Conservation (phyloP, 2,113 vertebrate species). For the Crotalus viridis region DNA sequence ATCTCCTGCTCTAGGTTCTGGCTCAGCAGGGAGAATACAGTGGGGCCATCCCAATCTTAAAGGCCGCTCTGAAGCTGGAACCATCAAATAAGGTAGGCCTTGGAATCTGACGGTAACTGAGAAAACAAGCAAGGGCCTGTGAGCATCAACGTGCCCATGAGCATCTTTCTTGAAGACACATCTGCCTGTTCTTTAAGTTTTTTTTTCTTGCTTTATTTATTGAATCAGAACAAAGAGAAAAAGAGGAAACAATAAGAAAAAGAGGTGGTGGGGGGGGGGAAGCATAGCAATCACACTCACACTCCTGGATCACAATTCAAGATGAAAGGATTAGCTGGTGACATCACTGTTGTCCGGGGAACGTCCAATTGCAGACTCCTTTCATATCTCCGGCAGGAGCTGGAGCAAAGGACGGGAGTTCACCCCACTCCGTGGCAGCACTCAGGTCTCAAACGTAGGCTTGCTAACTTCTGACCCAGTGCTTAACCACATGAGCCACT, state of each 20-base stretch:
- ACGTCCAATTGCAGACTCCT: no score
- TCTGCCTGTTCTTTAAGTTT: background rate
- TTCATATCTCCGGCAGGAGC: no score
- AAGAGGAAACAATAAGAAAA: background rate
- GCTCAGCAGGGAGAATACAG: slow-evolving; percentile 88
- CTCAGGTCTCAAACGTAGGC: no score
- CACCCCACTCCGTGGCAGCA: no score
- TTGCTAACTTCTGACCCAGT: no score
- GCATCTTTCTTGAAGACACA: background rate
- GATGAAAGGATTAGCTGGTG: no score
- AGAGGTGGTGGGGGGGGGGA: background rate
- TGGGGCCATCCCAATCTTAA: slow-evolving; percentile 87
- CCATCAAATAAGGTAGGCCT: slow-evolving; percentile 91
- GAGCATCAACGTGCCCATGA: no score
- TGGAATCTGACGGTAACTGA: no score
- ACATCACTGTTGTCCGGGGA: no score
- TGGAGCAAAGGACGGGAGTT: no score
- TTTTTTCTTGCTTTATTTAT: background rate
- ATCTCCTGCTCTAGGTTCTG: slow-evolving; percentile 75
- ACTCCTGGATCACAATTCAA: no score
- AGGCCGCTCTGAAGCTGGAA: slow-evolving; percentile 88
- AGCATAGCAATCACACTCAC: background rate
- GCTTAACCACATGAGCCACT: no score
- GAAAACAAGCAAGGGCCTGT: background rate
- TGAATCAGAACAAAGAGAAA: background rate